These are phyloP conservation scores for Camponotus pennsylvanicus DNA, from an alignment of 1,140 invertebrate species.

Conservation along the genomic window DNA sequence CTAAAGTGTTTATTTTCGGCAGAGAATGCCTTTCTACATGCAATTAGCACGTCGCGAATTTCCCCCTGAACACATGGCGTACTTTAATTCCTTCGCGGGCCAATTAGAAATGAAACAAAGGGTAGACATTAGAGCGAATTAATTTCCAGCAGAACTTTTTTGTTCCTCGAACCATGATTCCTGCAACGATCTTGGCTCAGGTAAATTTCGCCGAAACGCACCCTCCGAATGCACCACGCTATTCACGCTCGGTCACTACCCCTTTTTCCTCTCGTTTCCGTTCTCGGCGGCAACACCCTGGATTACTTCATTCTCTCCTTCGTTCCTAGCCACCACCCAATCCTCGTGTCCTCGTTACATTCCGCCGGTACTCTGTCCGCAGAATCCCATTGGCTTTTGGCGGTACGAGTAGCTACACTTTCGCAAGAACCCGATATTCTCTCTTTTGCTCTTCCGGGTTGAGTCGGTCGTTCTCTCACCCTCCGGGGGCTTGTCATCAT, in stretches of 20 bases:
- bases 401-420: conserved; percentile 57
- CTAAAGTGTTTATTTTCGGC: background rate
- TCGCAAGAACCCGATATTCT: conserved; percentile 27
- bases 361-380: conserved; percentile 11
- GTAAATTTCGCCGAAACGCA: conserved; percentile 44
- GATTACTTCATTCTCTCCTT: conserved; percentile 66
- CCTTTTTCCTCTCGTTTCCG: conserved; percentile 14
- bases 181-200: conserved; percentile 57
- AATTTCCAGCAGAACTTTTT: conserved; percentile 57
- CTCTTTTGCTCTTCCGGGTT: background rate
- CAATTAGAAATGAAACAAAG: conserved; percentile 58
- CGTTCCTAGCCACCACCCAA: conserved; percentile 17
- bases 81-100: conserved; percentile 15
- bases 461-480: conserved; percentile 4
- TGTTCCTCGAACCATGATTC: conserved; percentile 7
- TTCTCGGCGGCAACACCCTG: conserved; percentile 55
- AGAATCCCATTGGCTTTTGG: conserved; percentile 75
- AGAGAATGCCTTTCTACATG: conserved; percentile 1
- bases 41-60: conserved; percentile 25
- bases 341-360: background rate
- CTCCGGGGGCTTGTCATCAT: background rate
- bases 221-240: conserved; percentile 64
- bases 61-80: background rate
- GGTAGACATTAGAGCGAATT: conserved; percentile 66
- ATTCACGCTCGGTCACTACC: conserved; percentile 50